Evolutionary conservation across 1,140 invertebrate species (phyloP).

Genomic region (Drosophila triauraria): DNA sequence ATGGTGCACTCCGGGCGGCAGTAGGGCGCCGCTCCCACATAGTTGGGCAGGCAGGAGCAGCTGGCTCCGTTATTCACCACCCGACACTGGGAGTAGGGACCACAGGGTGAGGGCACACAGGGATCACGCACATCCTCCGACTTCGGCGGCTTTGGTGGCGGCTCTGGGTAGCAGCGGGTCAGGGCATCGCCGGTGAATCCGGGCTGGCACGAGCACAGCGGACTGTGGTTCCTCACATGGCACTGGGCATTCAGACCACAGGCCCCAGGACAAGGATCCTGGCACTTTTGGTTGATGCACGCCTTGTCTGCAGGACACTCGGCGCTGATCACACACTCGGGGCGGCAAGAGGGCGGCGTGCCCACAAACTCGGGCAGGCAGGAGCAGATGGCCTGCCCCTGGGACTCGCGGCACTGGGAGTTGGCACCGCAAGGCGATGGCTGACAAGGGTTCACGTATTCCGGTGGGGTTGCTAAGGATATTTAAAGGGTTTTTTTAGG

Average conservation of each 20-base stretch:
- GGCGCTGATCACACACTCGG: constrained; percentile 93
- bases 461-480: constrained; percentile 83
- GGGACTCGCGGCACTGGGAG: constrained; percentile 90
- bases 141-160: constrained; percentile 86
- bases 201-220: constrained; percentile 91
- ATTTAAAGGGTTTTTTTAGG: constrained; percentile 1
- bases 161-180: constrained; percentile 88
- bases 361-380: constrained; percentile 91
- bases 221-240: constrained; percentile 93
- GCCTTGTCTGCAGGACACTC: constrained; percentile 92
- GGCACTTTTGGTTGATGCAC: constrained; percentile 93
- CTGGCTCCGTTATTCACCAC: constrained; percentile 88
- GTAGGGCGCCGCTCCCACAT: constrained; percentile 89
- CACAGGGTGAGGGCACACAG: constrained; percentile 91
- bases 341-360: constrained; percentile 90
- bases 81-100: constrained; percentile 89
- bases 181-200: constrained; percentile 94
- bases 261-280: constrained; percentile 92
- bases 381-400: constrained; percentile 92
- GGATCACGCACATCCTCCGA: constrained; percentile 88
- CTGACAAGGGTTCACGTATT: constrained; percentile 90
- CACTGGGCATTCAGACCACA: constrained; percentile 93
- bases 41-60: constrained; percentile 89
- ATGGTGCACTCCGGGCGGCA: constrained; percentile 91
- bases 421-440: constrained; percentile 89